phyloP scores from a whole-genome alignment of 2,113 vertebrate genomes.

The Pundamilia nyererei region DNA sequence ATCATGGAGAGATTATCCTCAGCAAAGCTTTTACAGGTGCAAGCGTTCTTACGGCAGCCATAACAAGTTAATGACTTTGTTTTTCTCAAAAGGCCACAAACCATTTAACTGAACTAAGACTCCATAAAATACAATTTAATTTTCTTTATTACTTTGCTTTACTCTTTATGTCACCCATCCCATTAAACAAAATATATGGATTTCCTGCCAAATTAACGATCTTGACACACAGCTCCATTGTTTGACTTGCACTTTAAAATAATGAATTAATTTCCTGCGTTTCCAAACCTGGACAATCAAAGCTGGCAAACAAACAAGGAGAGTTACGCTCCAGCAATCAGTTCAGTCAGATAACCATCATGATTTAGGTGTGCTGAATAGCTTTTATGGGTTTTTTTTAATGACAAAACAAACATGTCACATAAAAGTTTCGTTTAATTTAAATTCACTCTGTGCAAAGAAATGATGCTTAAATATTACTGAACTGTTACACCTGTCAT shows the following conservation, averaged over 20 bases:
- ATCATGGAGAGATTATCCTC: not conserved
- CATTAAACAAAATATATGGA: not conserved
- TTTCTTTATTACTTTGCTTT: not conserved
- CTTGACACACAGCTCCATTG: not conserved
- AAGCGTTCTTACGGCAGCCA: not conserved
- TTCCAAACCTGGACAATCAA: not conserved
- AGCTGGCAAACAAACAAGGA: not conserved
- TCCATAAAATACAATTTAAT: constrained; percentile 6
- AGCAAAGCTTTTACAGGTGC: not conserved
- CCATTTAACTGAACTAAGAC: not conserved
- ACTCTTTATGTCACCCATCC: not conserved
- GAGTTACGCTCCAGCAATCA: not conserved
- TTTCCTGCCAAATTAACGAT: not conserved
- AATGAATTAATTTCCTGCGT: constrained; percentile 14
- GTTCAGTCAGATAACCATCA: not conserved
- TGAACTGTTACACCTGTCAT: not conserved
- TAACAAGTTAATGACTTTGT: not conserved
- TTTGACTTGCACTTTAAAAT: constrained; percentile 8
- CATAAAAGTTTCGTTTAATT: not conserved
- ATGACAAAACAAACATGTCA: not conserved
- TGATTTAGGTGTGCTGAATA: not conserved
- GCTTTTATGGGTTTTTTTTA: not conserved
- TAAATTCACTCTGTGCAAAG: not conserved
- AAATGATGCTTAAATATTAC: not conserved
- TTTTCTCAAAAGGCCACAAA: not conserved